These are phyloP conservation scores for Solen grandis DNA, from an alignment of 1,140 invertebrate genomes.

Conservation along the genomic window DNA sequence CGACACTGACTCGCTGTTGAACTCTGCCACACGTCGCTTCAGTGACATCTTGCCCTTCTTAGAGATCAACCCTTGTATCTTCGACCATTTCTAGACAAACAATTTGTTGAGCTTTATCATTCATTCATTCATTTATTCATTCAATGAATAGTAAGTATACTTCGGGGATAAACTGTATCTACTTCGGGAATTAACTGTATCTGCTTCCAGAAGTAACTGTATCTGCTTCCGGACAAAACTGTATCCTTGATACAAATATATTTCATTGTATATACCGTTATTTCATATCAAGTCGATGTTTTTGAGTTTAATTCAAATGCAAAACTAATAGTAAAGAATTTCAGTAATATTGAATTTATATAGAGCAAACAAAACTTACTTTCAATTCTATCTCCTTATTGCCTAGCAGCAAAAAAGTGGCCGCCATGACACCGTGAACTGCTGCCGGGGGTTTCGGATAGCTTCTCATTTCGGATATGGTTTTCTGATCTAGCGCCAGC, in stretches of 20 bases:
- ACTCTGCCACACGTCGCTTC: constrained; percentile 57
- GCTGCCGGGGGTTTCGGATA: constrained; percentile 63
- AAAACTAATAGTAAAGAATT: not conserved
- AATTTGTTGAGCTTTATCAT: too few species aligned
- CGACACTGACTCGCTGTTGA: constrained; percentile 35
- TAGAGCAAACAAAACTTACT: constrained; percentile 26
- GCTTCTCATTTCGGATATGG: constrained; percentile 65
- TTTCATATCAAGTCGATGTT: too few species aligned
- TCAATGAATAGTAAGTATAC: too few species aligned
- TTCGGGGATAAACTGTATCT: too few species aligned
- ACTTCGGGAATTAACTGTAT: too few species aligned
- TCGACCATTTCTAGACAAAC: constrained; percentile 59
- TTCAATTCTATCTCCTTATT: constrained; percentile 59
- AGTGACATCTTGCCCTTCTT: constrained; percentile 59
- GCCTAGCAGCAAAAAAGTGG: constrained; percentile 63
- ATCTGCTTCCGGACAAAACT: too few species aligned
- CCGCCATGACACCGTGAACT: constrained; percentile 65
- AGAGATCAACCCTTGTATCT: constrained; percentile 59
- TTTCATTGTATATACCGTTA: not conserved
- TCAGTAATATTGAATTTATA: not conserved
- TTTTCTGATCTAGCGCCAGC: constrained; percentile 62
- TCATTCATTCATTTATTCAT: too few species aligned
- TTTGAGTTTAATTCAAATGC: not conserved
- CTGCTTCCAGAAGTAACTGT: too few species aligned
- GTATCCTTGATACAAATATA: too few species aligned